phyloP scores from a whole-genome alignment of 2,113 vertebrate species.

The Carettochelys insculpta region DNA sequence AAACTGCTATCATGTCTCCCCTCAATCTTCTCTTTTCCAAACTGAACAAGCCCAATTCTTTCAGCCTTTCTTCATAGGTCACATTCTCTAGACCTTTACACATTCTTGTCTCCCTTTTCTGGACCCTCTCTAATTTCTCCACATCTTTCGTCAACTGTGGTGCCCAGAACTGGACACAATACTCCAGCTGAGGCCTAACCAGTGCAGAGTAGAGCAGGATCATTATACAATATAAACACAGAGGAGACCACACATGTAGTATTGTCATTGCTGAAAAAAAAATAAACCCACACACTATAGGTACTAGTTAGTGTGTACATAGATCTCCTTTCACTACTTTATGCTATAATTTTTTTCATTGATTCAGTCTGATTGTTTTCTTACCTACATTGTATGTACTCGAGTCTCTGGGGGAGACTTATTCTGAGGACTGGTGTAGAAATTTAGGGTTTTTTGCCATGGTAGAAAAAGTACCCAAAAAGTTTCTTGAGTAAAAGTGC shows the following conservation, averaged over 20 bases:
- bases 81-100: no score
- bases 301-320: background rate
- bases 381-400: background rate
- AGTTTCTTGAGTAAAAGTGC: no score
- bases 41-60: no score
- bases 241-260: background rate
- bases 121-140: no score
- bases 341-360: conserved; percentile 4
- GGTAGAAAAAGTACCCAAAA: no score
- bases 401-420: background rate
- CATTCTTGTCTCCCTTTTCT: no score
- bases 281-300: background rate
- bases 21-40: no score
- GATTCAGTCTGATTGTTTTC: conserved; percentile 34
- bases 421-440: background rate
- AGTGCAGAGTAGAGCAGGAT: conserved; percentile 15
- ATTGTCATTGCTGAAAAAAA: background rate
- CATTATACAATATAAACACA: conserved; percentile 15
- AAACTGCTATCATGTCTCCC: no score
- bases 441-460: background rate
- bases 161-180: no score
- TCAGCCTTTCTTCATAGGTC: no score
- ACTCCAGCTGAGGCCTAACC: no score
- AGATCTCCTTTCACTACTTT: background rate
- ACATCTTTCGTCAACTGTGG: no score